Conservation (phyloP, 2,888 invertebrate genomes). For the Erynnis tages region DNA sequence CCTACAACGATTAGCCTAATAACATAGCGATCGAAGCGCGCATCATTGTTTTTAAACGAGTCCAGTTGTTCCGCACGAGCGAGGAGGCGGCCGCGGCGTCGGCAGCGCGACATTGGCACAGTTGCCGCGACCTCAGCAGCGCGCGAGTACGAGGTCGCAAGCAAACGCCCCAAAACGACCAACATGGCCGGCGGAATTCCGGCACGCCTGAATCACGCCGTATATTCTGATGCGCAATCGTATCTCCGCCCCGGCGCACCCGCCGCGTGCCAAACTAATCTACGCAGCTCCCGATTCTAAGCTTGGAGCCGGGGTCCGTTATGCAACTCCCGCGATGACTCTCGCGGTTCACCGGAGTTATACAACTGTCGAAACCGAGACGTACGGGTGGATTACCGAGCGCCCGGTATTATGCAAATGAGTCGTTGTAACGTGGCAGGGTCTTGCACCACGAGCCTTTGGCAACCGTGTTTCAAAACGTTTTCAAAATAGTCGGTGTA, state of each 20-base stretch:
- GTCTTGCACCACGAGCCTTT: slow-evolving; percentile 76
- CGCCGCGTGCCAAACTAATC: slow-evolving; percentile 57
- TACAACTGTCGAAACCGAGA: slow-evolving; percentile 61
- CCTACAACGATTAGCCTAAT: background rate
- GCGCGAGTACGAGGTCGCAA: slow-evolving; percentile 66
- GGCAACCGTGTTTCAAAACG: slow-evolving; percentile 74
- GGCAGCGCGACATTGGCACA: slow-evolving; percentile 74
- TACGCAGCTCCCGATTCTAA: slow-evolving; percentile 45
- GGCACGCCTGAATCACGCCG: slow-evolving; percentile 70
- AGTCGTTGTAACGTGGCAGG: slow-evolving; percentile 62
- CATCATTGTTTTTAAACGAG: slow-evolving; percentile 36
- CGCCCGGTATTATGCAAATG: slow-evolving; percentile 76
- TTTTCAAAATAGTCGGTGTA: slow-evolving; percentile 71
- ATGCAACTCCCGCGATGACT: slow-evolving; percentile 45
- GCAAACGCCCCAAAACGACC: slow-evolving; percentile 73
- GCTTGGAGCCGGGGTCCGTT: slow-evolving; percentile 39
- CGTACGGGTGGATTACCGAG: slow-evolving; percentile 58
- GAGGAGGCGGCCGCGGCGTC: slow-evolving; percentile 49
- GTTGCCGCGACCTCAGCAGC: slow-evolving; percentile 72
- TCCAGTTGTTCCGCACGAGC: slow-evolving; percentile 61
- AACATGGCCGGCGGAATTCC: slow-evolving; percentile 65
- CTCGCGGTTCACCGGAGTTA: slow-evolving; percentile 48
- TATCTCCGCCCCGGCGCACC: slow-evolving; percentile 49
- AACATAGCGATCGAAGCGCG: slow-evolving; percentile 17
- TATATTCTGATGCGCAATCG: slow-evolving; percentile 56